Percentiles rank a stretch among this genome's conserved stretches.
Evolutionary conservation across 2,113 vertebrate genomes (phyloP).

Genomic region (Solenodon paradoxus): DNA sequence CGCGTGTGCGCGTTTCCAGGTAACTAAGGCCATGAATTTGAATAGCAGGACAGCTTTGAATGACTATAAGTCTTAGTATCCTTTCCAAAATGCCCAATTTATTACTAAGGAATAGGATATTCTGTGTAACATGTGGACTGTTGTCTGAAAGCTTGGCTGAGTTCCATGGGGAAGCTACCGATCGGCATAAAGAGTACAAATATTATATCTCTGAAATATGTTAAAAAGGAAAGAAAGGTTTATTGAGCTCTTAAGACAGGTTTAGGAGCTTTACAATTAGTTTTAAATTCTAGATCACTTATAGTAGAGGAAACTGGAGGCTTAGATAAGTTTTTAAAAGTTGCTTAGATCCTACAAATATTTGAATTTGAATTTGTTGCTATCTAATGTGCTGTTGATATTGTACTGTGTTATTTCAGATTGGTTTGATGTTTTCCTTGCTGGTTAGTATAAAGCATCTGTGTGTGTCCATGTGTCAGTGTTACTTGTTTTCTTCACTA

Average conservation of each 20-base stretch:
- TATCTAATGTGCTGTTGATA: not conserved
- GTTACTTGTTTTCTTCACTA: slow-evolving; percentile 69
- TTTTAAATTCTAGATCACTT: not conserved
- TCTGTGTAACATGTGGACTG: slow-evolving; percentile 25
- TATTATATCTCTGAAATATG: not conserved
- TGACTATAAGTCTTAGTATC: slow-evolving; percentile 44
- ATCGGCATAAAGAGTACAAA: not conserved
- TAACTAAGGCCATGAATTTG: slow-evolving; percentile 5
- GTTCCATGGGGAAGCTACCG: slow-evolving; percentile 35
- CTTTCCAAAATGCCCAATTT: slow-evolving; percentile 27
- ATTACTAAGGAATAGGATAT: slow-evolving; percentile 64
- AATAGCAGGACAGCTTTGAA: not conserved
- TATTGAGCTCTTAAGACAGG: not conserved
- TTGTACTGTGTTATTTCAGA: not conserved
- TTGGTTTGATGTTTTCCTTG: not conserved
- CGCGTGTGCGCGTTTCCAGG: not conserved
- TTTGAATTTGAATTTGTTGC: not conserved
- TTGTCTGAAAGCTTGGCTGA: slow-evolving; percentile 64
- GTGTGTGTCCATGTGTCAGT: slow-evolving; percentile 21
- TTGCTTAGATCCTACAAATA: not conserved
- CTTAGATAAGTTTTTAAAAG: not conserved
- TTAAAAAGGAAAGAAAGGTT: not conserved
- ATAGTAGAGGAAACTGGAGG: not conserved
- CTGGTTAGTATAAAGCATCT: slow-evolving; percentile 37
- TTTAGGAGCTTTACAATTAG: not conserved